Base-by-base conservation (phyloP, 2,888 invertebrate species). In the Drosophila nigricruria region DNA sequence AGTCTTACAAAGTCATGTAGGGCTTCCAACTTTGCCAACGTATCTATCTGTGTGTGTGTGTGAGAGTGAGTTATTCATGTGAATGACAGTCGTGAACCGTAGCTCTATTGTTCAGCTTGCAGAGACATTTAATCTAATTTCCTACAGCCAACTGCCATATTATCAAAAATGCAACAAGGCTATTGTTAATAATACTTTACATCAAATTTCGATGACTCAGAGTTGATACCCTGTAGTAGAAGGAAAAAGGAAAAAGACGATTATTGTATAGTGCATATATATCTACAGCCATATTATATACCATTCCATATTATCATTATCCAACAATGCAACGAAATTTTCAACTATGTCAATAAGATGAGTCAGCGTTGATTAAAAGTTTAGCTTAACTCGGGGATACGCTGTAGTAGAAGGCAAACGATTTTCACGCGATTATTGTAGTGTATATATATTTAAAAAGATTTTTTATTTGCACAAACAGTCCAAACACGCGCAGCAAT, bases 1-100 rank as follows among this genome's bases (percentile, higher is more conserved):
- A 68, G 68, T 65, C 65, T 42, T 61, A 59, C 64, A 82, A 66
- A 36, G 25, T 60, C 32, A 18, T 80, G 62, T 66, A 36, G 62
- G 80, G 70, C 77, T 77, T 77, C 80, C 25, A 12, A 23, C 8
- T 10, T 20, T 14, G 45, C 27, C 18, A 59, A 25, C 18, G 38
- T 18, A 12, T 52, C 9, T n/a, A n/a, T 68, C 10, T 18, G 20
- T 58, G 12, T 47, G 8, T 45, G 5, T 54, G 14, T 47, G 10
- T 45, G 8, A 42, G 43, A 42, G 40, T 23, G 45, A 50, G 16
- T 53, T 14, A 43, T 43, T 57, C 1, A 32, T 49, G 20, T 50
- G 42, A 4, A 27, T 49, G n/a, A 16, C 20, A 47, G 34, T 34
- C 23, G 5, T 36, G 23, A 34, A 36, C n/a, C 47, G 47, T 25